Conservation (phyloP, 1,140 invertebrate genomes). For the Zaprionus ornatus region DNA sequence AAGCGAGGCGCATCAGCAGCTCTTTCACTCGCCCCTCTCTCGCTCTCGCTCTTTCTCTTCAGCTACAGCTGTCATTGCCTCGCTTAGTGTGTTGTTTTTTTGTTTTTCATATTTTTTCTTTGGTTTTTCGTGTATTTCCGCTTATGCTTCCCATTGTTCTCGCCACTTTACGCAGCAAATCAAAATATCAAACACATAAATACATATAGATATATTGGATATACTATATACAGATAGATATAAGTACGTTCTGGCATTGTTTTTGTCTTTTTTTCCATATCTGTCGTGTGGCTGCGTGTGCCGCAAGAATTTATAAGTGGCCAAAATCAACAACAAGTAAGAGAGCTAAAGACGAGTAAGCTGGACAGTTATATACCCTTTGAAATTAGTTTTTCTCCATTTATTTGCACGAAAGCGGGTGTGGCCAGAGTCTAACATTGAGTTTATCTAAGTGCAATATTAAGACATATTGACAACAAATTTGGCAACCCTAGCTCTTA, state of each 20-base stretch:
- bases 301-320: constrained; percentile 66
- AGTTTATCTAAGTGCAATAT: too few relatives aligned
- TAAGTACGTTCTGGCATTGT: constrained; percentile 21
- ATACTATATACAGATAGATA: constrained; percentile 33
- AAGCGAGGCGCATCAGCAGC: constrained; percentile 74
- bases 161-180: constrained; percentile 72
- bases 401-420: too few relatives aligned
- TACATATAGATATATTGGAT: constrained; percentile 36
- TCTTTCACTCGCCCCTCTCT: constrained; percentile 42
- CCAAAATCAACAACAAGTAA: constrained; percentile 49
- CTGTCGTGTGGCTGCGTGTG: constrained; percentile 46
- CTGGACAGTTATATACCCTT: too few relatives aligned
- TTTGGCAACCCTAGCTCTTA: too few relatives aligned
- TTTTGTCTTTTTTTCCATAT: constrained; percentile 16
- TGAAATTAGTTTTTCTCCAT: too few relatives aligned
- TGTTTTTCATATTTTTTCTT: constrained; percentile 36
- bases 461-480: too few relatives aligned
- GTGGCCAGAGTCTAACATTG: too few relatives aligned
- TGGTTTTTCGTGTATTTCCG: constrained; percentile 66
- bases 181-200: constrained; percentile 52
- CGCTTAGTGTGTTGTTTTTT: constrained; percentile 15
- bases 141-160: constrained; percentile 69
- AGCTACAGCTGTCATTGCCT: constrained; percentile 55
- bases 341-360: too few relatives aligned
- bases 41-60: constrained; percentile 18